These are phyloP conservation scores for Ailuropoda melanoleuca DNA, from an alignment of 2,113 vertebrate species.

Conservation along the genomic window DNA sequence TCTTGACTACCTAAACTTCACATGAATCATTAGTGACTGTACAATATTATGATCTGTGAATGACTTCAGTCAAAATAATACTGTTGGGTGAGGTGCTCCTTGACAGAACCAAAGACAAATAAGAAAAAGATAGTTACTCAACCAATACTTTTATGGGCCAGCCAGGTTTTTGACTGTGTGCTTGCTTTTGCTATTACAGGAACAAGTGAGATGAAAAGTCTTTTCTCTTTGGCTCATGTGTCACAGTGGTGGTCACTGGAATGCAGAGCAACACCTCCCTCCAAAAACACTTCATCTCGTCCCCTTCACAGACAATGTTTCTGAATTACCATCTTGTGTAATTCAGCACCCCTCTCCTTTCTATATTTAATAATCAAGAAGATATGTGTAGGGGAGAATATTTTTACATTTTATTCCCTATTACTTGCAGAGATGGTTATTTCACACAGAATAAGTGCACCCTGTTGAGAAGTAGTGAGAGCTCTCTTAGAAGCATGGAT, in stretches of 20 bases:
- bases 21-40: neutral
- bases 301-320: neutral
- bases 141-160: neutral
- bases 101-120: neutral
- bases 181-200: neutral
- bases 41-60: neutral
- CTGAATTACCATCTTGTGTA: neutral
- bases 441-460: neutral
- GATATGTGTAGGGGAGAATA: neutral
- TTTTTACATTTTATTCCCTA: neutral
- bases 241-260: neutral
- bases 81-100: neutral
- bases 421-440: neutral
- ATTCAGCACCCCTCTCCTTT: neutral
- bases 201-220: neutral
- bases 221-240: neutral
- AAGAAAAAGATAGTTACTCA: neutral
- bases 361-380: neutral
- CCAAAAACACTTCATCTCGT: neutral
- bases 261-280: neutral
- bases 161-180: neutral
- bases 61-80: neutral
- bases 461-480: neutral
- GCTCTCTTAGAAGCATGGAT: neutral
- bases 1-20: neutral